Percentiles rank a stretch among this genome's conserved stretches.
Evolutionary conservation across 2,113 vertebrate species (phyloP).

Genomic region (Athene cunicularia): DNA sequence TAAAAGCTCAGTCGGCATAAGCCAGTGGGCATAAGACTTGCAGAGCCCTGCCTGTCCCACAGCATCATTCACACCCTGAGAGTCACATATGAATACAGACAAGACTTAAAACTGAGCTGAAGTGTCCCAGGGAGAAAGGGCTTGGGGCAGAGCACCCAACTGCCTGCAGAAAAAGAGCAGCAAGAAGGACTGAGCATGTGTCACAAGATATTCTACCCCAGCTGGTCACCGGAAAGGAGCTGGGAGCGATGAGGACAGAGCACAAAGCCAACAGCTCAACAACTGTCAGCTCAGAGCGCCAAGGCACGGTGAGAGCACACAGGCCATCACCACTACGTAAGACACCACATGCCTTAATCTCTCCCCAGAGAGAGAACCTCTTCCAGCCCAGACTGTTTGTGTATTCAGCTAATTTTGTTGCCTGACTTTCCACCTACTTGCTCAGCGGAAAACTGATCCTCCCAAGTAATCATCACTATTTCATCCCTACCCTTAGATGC

Average conservation of each 20-base stretch:
- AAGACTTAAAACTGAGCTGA: background rate
- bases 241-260: background rate
- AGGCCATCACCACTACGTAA: background rate
- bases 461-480: constrained; percentile 62
- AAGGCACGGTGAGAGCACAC: background rate
- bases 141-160: background rate
- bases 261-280: constrained; percentile 36
- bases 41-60: background rate
- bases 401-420: constrained; percentile 66
- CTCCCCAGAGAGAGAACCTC: background rate
- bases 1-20: background rate
- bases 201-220: background rate
- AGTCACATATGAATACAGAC: fast-evolving
- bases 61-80: background rate
- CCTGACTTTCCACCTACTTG: constrained; percentile 66
- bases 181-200: background rate
- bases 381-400: constrained; percentile 59
- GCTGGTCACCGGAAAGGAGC: constrained; percentile 22
- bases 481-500: background rate
- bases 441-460: constrained; percentile 51
- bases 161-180: background rate
- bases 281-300: constrained; percentile 22
- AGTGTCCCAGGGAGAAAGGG: background rate
- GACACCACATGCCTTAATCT: constrained; percentile 43
- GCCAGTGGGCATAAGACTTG: background rate